Base-by-base conservation (phyloP, 2,888 invertebrate species). In the Pseudoips prasinana region DNA sequence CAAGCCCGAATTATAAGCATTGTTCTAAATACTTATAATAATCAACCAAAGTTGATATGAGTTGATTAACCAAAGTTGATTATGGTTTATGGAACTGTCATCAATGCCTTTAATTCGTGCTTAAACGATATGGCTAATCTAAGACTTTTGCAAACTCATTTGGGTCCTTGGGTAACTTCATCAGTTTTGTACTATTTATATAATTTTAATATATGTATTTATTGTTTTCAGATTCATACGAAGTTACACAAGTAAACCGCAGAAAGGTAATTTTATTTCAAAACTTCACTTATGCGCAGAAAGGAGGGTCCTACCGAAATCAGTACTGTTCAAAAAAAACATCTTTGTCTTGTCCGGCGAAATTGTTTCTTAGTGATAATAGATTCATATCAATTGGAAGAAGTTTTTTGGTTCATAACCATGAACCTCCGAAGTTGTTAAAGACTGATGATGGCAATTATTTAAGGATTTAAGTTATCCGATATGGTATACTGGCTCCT, bases 261-360 rank as follows among this genome's bases (percentile, higher is more conserved):
- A 42, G 22, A 11, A 26, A 10, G 7, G 33, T 49, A 7, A 14
- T 35, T 11, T 20, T 44, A 5, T 51, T 46, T 19, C 24, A 40
- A 1, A 32, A 26, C 0, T 41, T 44, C 18, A 50, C 50, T 2
- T 58, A 33, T 25, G 49, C 44, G 14, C 14, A 14, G 1, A 40
- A 37, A 9, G 29, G 39, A 7, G 50, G 48, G 1, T 31, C 7
- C 22, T 31, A 17, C 37, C 2, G 14, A 14, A 2, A 3, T 5
- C 14, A 14, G 5, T 14, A 41, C 18, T 46, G 52, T 17, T 51
- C 52, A 1, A 45, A 22, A 19, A 46, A 47, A 11, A 29, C 8
- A 1, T 25, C 17, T 3, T 14, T 14, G 5, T 27, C 26, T 9
- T 46, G 46, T 31, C 29, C 18, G 4, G 46, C 46, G 3, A 46